Percentiles rank a stretch among this genome's conserved stretches.
phyloP scores from a whole-genome alignment of 2,113 vertebrate species.

The Romanogobio albipinnatus region DNA sequence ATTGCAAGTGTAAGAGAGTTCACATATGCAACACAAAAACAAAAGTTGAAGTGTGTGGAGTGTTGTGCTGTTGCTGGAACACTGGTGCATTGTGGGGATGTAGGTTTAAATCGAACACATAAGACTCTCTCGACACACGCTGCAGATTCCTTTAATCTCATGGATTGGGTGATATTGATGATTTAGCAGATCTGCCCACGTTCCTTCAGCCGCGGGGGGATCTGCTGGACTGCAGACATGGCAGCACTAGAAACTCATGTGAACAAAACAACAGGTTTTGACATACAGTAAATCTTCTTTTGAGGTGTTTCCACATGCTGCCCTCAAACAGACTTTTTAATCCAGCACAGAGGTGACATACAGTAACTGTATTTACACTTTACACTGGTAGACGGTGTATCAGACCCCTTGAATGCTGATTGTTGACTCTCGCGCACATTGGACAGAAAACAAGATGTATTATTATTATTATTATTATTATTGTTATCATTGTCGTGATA shows the following conservation, averaged over 20 bases:
- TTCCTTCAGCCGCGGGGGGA: not conserved
- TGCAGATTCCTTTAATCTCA: slow-evolving; percentile 39
- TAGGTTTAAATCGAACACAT: slow-evolving; percentile 5
- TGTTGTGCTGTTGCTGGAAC: not conserved
- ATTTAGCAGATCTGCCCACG: slow-evolving; percentile 16
- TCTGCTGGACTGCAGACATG: not conserved
- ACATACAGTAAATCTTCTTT: not conserved
- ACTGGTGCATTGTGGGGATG: slow-evolving; percentile 13
- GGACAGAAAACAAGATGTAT: too few relatives aligned
- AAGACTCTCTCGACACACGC: slow-evolving; percentile 6
- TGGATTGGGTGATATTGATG: slow-evolving; percentile 35
- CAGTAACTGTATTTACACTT: not conserved
- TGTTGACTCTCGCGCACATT: too few relatives aligned
- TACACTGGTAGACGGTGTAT: not conserved
- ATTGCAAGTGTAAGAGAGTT: slow-evolving; percentile 17
- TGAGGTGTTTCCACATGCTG: not conserved
- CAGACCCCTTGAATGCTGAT: not conserved
- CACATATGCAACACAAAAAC: slow-evolving; percentile 15
- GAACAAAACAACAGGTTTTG: not conserved
- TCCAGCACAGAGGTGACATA: not conserved
- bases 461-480: too few relatives aligned
- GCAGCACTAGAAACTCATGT: not conserved
- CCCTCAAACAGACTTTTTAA: not conserved
- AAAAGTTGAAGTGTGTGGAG: not conserved
- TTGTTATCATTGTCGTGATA: too few relatives aligned